Evolutionary conservation across 2,113 vertebrate species (phyloP), one percentile per base, ranked within the genome.

Genomic region (Lynx canadensis): DNA sequence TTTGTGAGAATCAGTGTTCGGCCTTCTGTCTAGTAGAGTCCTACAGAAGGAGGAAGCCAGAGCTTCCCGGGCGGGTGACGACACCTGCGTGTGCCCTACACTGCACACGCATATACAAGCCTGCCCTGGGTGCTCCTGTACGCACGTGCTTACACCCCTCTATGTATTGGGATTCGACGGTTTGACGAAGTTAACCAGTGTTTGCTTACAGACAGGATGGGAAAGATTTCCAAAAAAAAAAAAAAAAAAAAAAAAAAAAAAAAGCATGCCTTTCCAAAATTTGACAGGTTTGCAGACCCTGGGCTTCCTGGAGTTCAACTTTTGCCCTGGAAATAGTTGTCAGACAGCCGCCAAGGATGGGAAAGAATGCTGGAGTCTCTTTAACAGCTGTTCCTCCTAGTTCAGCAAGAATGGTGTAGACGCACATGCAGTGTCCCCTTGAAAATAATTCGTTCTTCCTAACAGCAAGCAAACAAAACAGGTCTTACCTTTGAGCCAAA

Each of bases 61-160:
- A 48, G 36, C 36, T 92, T 60, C 29, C 63, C 7, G 65, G 41
- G 31, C 57, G 10, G 2, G 48, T 27, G 14, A 38, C 38, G 31
- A 41, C 4, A 21, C 41, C 27, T 16, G 41, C 41, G 16, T 78
- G 74, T 78, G 27, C 27, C 25, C 41, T 48, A 16, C 15, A 16
- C 27, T 4, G 0, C 4, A 27, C 8, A 29, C 7, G 1, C 27
- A 18, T 12, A 29, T 16, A 14, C 41, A 76, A 9, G 25, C 14
- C 1, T 48, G 41, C 7, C 14, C 73, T 41, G 14, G 41, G 2
- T 3, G 41, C 27, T 48, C 27, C 16, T 5, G 12, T 1, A 48
- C 2, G 27, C 16, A 48, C 27, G 18, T 8, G 9, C 41, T 2
- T 18, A 48, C 14, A 16, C 8, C 2, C 14, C 31, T 13, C 0